A percentile compares a stretch with the other conserved stretches of the same genome.
Evolutionary conservation across 2,113 vertebrate species (phyloP).

Genomic region (Zosterops borbonicus): DNA sequence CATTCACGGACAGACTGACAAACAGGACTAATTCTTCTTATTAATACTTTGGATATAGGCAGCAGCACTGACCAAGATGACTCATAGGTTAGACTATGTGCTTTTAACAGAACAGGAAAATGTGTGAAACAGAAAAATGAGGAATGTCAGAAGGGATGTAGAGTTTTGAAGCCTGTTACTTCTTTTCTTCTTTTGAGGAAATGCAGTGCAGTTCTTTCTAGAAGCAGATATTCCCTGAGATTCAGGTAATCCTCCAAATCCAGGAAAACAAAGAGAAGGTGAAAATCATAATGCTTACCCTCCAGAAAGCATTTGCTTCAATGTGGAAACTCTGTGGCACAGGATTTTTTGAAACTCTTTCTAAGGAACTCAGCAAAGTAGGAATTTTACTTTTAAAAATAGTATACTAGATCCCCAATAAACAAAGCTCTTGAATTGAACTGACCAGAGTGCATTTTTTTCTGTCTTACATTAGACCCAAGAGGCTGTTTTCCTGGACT

Average conservation of each 20-base stretch:
- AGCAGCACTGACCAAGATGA: not conserved
- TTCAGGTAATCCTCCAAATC: not conserved
- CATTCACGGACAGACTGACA: slow-evolving; percentile 48
- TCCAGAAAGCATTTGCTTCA: not conserved
- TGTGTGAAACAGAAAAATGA: not conserved
- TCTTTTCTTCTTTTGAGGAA: not conserved
- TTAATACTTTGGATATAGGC: slow-evolving; percentile 18
- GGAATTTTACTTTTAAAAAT: not conserved
- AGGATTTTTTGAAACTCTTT: not conserved
- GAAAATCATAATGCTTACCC: not conserved
- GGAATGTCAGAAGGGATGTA: not conserved
- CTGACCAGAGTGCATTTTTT: not conserved
- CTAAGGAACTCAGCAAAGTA: not conserved
- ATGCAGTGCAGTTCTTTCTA: not conserved
- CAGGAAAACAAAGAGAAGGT: not conserved
- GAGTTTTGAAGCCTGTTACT: not conserved
- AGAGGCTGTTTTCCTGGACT: not conserved
- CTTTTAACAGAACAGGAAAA: not conserved
- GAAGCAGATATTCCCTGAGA: not conserved
- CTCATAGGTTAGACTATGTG: not conserved
- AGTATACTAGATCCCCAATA: not conserved
- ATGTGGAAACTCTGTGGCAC: not conserved
- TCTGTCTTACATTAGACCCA: not conserved
- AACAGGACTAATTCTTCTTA: slow-evolving; percentile 44
- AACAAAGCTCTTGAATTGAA: not conserved